Evolutionary conservation across 1,140 invertebrate genomes (phyloP), one percentile per base, ranked within the genome.

Genomic region (Triops longicaudatus): DNA sequence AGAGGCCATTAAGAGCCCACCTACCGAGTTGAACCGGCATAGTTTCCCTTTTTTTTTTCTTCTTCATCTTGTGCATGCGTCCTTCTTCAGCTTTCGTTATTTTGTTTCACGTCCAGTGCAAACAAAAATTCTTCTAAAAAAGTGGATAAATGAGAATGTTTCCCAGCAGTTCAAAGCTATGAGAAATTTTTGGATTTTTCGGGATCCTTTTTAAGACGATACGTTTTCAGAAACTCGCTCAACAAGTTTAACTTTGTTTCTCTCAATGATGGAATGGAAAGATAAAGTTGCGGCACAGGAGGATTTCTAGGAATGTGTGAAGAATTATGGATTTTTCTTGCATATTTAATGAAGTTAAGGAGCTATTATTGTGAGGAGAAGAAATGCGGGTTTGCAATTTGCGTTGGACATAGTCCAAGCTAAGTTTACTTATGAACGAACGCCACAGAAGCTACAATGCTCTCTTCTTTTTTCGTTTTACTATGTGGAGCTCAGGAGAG

Each of bases 1-100:
- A 63, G 50, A 63, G 50, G 50, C 50, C 50, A 63, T 63, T 63
- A 63, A 63, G 50, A 63, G 50, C 50, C 50, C 50, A 63, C 50
- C 50, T 22, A 63, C 50, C 50, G 50, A 63, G 50, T 17, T 22
- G 50, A 63, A 63, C 50, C n/a, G 50, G 50, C 50, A 63, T 63
- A 63, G 50, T 63, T 22, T 63, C 22, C 17, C 50, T 26, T 22
- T 14, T 31, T 73, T 73, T 26, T 41, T 10, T 22, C 17, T 28
- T 41, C 2, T 27, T 73, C 43, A 1, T 5, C 22, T 63, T 63
- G 31, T 37, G 2, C 31, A 4, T 37, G 31, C 31, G 31, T 37
- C 31, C 31, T 37, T 37, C 31, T 37, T 37, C 2, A 37, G 2
- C 31, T 37, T 37, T 37, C 31, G 7, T 37, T 37, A 7, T 37